Evolutionary conservation across 1,140 invertebrate genomes (phyloP), one percentile per base, ranked within the genome.

Genomic region (Aphidius gifuensis): DNA sequence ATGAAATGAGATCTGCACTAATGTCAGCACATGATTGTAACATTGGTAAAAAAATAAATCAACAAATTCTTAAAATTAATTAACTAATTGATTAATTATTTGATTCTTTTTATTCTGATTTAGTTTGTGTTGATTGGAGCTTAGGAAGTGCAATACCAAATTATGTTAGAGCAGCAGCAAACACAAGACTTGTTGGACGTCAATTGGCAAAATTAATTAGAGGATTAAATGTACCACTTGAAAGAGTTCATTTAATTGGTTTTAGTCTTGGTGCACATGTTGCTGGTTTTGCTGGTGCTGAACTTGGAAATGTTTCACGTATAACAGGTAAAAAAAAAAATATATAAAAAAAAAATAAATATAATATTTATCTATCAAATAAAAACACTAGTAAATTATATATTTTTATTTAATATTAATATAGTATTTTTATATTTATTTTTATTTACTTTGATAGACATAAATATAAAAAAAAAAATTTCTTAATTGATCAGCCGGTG

Each of bases 121-220:
- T n/a, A 94, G 92, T 98, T 39, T 93, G 93, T 71, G 93, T 98
- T 5, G 93, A 97, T 74, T 98, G 96, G 95, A 92, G 93, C 66
- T 89, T 89, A 38, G 96, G 96, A 1, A 93, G 94, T 4, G 86
- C 88, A 0, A 87, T 96, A 68, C 95, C 95, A 0, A 96, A 96
- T 74, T 98, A 98, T 74, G 90, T 96, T 0, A 84, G 94, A 67
- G 95, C 95, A 0, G 92, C 93, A 0, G 93, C 94, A 40, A 98
- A 98, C 72, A 95, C 94, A 0, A 82, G 94, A 51, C 81, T 98
- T 7, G 94, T 97, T 1, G 96, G 94, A 0, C 90, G 94, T 67
- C 92, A 96, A 78, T 79, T 96, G 40, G 91, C 92, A 3, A 86
- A 92, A 78, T 76, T 98, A 43, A 72, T 82, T 6, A 71, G 73